Conservation (phyloP, 2,113 vertebrate genomes). For the Dascyllus trimaculatus region DNA sequence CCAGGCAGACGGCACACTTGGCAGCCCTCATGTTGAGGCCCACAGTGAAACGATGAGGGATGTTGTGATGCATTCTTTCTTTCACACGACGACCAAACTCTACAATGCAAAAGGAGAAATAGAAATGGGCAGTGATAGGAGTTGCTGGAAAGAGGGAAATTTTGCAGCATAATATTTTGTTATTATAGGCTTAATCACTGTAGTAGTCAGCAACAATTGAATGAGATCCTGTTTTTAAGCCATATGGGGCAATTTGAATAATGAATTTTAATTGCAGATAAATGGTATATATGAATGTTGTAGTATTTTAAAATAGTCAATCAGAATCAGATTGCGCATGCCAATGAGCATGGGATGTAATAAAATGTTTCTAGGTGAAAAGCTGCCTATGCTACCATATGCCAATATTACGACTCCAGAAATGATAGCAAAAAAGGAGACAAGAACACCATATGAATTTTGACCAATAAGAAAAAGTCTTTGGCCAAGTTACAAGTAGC, state of each 20-base stretch:
- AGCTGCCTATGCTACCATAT: constrained; percentile 19
- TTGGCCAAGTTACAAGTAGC: constrained; percentile 30
- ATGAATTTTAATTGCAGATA: constrained; percentile 28
- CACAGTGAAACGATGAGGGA: constrained; percentile 97
- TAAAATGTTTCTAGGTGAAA: constrained; percentile 47
- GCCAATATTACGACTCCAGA: constrained; percentile 26
- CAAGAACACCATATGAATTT: background rate
- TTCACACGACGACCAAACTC: constrained; percentile 96
- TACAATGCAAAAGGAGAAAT: constrained; percentile 67
- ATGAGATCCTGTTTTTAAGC: constrained; percentile 27
- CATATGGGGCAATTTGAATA: constrained; percentile 37
- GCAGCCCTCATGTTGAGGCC: constrained; percentile 98
- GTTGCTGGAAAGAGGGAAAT: constrained; percentile 27
- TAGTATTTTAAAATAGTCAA: constrained; percentile 7
- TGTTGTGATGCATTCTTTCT: constrained; percentile 98
- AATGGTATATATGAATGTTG: constrained; percentile 13
- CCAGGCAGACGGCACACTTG: constrained; percentile 97
- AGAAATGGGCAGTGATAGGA: background rate
- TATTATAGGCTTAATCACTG: constrained; percentile 1
- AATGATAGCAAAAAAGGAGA: constrained; percentile 5
- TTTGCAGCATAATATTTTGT: constrained; percentile 4
- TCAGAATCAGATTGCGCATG: constrained; percentile 50
- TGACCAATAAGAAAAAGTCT: constrained; percentile 11
- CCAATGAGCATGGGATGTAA: constrained; percentile 57
- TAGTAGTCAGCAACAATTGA: constrained; percentile 19